Conservation (phyloP, 2,888 invertebrate species). For the Abrostola tripartita region DNA sequence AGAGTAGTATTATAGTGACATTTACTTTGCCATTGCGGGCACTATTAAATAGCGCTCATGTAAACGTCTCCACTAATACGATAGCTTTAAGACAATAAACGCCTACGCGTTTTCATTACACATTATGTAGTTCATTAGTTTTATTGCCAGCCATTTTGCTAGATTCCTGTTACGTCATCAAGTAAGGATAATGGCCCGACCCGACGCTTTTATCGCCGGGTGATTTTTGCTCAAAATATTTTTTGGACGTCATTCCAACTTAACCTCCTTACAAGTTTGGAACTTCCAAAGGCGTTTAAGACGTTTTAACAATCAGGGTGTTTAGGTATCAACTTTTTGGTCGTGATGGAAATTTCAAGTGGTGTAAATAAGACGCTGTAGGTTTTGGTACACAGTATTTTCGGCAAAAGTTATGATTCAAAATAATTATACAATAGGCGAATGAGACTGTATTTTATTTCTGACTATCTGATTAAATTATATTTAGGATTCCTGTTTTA, state of each 20-base stretch:
- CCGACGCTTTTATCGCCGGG: conserved; percentile 17
- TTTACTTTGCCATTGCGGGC: conserved; percentile 22
- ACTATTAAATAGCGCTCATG: conserved; percentile 42
- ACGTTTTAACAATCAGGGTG: conserved; percentile 21
- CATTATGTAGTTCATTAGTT: conserved; percentile 54
- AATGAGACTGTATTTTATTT: no score
- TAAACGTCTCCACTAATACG: conserved; percentile 39
- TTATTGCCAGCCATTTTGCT: conserved; percentile 49
- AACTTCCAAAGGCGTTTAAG: conserved; percentile 18
- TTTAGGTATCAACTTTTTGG: conserved; percentile 6
- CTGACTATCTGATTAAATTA: no score
- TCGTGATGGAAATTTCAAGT: conserved; percentile 27
- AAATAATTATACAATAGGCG: no score
- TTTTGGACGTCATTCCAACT: conserved; percentile 34
- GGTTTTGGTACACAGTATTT: no score
- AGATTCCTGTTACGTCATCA: conserved; percentile 42
- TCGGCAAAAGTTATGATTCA: no score
- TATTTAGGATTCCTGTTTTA: no score
- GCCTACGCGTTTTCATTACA: conserved; percentile 51
- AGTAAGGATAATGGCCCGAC: conserved; percentile 36
- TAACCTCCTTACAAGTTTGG: conserved; percentile 19
- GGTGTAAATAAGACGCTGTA: no score
- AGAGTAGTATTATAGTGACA: conserved; percentile 7
- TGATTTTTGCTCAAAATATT: conserved; percentile 40
- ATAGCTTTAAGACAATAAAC: conserved; percentile 46